Conservation (phyloP, 1,140 invertebrate genomes). For the Mercenaria mercenaria region DNA sequence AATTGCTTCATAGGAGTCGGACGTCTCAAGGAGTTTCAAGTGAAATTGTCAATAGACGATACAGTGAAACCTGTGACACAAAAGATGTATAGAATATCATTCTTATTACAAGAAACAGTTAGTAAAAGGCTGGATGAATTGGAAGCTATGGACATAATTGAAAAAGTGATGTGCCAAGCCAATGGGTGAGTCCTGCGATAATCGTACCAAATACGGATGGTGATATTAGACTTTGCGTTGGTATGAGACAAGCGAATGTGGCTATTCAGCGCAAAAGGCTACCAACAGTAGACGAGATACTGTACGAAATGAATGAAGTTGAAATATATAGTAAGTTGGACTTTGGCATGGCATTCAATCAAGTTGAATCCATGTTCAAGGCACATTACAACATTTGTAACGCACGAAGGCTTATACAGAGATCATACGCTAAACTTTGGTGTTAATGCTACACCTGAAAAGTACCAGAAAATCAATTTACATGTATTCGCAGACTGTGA, state of each 20-base stretch:
- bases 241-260: conserved; percentile 12
- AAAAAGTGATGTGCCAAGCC: conserved; percentile 73
- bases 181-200: conserved; percentile 17
- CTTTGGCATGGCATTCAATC: conserved; percentile 72
- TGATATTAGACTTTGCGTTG: conserved; percentile 6
- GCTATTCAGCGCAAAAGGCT: conserved; percentile 72
- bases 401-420: conserved; percentile 63
- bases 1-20: not conserved
- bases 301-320: conserved; percentile 12
- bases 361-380: conserved; percentile 71
- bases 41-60: conserved; percentile 20
- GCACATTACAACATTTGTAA: conserved; percentile 72
- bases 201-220: not conserved
- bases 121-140: conserved; percentile 39
- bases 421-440: conserved; percentile 71
- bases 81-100: conserved; percentile 61
- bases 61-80: no score
- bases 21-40: conserved; percentile 22
- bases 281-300: conserved; percentile 66
- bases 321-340: conserved; percentile 75
- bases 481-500: conserved; percentile 50
- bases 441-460: conserved; percentile 24
- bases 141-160: conserved; percentile 73
- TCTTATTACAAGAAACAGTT: conserved; percentile 37
- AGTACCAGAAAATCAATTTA: conserved; percentile 43